Percentiles rank a stretch among this genome's conserved stretches.
Evolutionary conservation across 2,888 invertebrate species (phyloP).

Genomic region (Nemoura dubitans): DNA sequence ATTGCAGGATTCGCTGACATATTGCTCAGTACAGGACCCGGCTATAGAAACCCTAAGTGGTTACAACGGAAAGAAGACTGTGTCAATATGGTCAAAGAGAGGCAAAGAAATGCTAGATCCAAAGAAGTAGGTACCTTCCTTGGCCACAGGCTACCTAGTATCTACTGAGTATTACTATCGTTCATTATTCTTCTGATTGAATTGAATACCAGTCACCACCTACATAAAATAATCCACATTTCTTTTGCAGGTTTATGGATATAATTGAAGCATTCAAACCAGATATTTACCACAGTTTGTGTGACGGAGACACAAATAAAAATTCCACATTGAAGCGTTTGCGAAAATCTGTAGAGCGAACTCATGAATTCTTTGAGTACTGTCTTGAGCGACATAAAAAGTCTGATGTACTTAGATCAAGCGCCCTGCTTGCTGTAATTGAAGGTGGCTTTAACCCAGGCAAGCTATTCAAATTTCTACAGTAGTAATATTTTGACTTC

Average conservation of each 20-base stretch:
- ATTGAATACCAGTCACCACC: neutral
- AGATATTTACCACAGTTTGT: constrained; percentile 82
- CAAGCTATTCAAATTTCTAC: neutral
- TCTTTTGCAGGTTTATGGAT: constrained; percentile 74
- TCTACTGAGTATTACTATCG: too few relatives aligned
- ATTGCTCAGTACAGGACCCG: constrained; percentile 75
- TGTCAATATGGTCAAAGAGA: constrained; percentile 81
- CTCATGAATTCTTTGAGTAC: constrained; percentile 71
- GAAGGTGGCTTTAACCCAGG: constrained; percentile 77
- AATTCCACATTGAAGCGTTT: constrained; percentile 75
- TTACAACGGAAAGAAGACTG: constrained; percentile 73
- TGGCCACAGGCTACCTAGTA: too few relatives aligned
- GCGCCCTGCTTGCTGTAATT: constrained; percentile 71
- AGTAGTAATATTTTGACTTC: too few relatives aligned
- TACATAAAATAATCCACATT: constrained; percentile 22
- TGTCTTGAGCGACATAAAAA: constrained; percentile 73
- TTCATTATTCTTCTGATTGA: too few relatives aligned
- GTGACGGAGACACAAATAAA: constrained; percentile 78
- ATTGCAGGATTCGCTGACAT: constrained; percentile 62
- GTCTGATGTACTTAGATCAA: constrained; percentile 65
- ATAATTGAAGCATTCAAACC: constrained; percentile 80
- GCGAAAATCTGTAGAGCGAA: constrained; percentile 75
- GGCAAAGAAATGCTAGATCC: constrained; percentile 76
- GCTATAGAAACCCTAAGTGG: constrained; percentile 72
- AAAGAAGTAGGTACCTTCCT: constrained; percentile 66